Percentiles rank a stretch among this genome's conserved stretches.
Conservation (phyloP, 2,113 vertebrate species). For the Aegithalos caudatus region DNA sequence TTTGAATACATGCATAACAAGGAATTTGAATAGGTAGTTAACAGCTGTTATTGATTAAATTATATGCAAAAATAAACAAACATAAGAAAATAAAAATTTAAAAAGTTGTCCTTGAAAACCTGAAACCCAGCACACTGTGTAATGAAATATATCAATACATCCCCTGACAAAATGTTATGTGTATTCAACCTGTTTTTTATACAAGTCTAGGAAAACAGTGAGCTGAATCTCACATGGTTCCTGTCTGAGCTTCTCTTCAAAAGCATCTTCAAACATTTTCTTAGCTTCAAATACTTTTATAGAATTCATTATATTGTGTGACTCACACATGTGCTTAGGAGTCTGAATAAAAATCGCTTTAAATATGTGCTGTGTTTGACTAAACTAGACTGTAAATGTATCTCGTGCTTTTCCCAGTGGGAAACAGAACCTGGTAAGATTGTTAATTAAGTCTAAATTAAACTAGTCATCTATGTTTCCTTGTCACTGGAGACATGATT, state of each 20-base stretch:
- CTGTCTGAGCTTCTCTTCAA: neutral
- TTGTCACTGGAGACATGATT: neutral
- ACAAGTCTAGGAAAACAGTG: neutral
- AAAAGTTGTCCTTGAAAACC: neutral
- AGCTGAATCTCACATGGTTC: neutral
- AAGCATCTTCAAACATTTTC: neutral
- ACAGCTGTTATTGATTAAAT: neutral
- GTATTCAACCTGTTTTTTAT: neutral
- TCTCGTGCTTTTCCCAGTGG: neutral
- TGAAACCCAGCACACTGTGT: neutral
- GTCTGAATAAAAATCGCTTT: neutral
- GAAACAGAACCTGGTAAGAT: neutral
- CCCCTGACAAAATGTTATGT: neutral
- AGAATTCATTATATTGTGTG: neutral
- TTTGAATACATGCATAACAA: neutral
- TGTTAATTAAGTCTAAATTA: slow-evolving; percentile 12
- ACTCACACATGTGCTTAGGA: neutral
- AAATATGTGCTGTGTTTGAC: neutral
- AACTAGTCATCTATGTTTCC: neutral
- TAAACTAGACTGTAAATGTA: neutral
- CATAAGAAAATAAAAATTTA: neutral
- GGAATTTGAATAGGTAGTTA: neutral
- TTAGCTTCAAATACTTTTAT: neutral
- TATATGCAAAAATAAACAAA: neutral
- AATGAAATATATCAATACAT: neutral